Conservation (phyloP, 2,888 invertebrate species). For the Dasypolia templi region DNA sequence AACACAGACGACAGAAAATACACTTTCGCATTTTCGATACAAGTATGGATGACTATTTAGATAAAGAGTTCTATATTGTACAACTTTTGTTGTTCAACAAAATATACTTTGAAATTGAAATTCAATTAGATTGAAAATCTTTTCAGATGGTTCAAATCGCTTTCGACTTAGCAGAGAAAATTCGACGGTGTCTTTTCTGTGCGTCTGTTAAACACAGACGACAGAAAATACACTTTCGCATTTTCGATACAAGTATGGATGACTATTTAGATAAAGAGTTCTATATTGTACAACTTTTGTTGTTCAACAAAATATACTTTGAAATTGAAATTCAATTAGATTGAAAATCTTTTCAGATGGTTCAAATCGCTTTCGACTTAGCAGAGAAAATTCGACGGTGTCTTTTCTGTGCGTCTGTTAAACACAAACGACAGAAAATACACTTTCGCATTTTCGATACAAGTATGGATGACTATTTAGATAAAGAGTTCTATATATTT, state of each 20-base stretch:
- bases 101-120: neutral
- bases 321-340: too few species aligned
- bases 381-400: too few species aligned
- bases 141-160: neutral
- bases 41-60: neutral
- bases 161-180: neutral
- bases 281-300: too few species aligned
- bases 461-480: neutral
- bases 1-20: neutral
- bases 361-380: neutral
- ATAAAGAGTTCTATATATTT: conserved; percentile 1
- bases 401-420: too few species aligned
- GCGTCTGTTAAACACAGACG: too few species aligned
- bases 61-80: too few species aligned
- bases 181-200: too few species aligned
- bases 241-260: neutral
- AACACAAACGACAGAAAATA: neutral
- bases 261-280: too few species aligned
- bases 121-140: too few species aligned
- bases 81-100: too few species aligned
- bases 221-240: neutral
- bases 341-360: neutral
- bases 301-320: neutral
- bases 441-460: neutral
- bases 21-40: neutral